Evolutionary conservation across 2,797 vertebrate genomes (phyloP).

Genomic region (Iguana delicatissima): DNA sequence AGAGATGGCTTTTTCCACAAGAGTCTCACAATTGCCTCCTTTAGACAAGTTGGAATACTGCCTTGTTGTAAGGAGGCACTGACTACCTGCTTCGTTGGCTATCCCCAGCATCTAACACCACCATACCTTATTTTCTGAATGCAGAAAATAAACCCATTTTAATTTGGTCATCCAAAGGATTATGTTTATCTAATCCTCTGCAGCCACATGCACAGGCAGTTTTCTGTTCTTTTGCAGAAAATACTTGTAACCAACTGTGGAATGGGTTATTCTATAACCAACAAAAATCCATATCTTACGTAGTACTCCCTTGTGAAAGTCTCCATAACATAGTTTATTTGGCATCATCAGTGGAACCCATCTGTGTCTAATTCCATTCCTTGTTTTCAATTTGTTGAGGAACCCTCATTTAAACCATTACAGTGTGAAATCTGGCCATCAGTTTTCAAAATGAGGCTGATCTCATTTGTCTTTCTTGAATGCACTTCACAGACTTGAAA

Average conservation of each 20-base stretch:
- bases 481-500: slow-evolving; percentile 10
- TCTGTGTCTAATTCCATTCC: slow-evolving; percentile 52
- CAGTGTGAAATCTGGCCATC: slow-evolving; percentile 21
- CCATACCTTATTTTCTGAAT: slow-evolving; percentile 31
- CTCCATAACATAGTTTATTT: slow-evolving; percentile 45
- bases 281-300: slow-evolving; percentile 29
- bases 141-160: slow-evolving; percentile 30
- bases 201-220: background rate
- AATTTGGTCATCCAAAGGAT: background rate
- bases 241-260: background rate
- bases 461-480: slow-evolving; percentile 16
- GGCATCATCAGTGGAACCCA: slow-evolving; percentile 20
- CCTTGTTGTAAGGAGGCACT: too few species aligned
- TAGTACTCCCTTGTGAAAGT: slow-evolving; percentile 45
- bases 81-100: too few species aligned
- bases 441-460: slow-evolving; percentile 42
- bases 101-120: background rate
- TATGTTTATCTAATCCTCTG: slow-evolving; percentile 31
- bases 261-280: slow-evolving; percentile 24
- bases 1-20: too few species aligned
- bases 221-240: background rate
- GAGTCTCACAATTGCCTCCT: too few species aligned
- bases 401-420: slow-evolving; percentile 42
- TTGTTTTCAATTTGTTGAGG: slow-evolving; percentile 54
- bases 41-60: too few species aligned